Evolutionary conservation across 2,797 vertebrate genomes (phyloP).

Genomic region (Antennarius maculatus): DNA sequence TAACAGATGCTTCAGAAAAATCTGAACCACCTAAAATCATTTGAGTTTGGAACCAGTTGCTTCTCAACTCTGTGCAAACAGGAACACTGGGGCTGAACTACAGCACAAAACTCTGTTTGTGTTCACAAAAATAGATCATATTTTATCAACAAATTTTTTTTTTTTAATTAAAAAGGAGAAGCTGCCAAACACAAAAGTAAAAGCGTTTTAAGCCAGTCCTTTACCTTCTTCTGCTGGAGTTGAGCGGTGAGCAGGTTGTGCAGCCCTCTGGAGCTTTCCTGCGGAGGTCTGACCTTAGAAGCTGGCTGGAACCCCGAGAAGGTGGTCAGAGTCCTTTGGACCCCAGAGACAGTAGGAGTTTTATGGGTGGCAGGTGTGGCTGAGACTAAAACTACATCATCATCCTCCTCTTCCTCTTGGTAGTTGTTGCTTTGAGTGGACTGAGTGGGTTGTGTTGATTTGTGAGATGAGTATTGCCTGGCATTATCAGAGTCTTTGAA

Average conservation of each 20-base stretch:
- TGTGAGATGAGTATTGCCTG: background rate
- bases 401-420: slow-evolving; percentile 39
- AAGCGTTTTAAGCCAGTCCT: background rate
- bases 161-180: background rate
- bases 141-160: background rate
- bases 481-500: slow-evolving; percentile 11
- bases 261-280: slow-evolving; percentile 65
- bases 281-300: slow-evolving; percentile 28
- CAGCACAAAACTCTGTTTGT: background rate
- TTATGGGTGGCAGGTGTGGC: slow-evolving; percentile 66
- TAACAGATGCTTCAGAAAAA: too few species aligned
- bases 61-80: too few species aligned
- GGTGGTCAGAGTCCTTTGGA: slow-evolving; percentile 75
- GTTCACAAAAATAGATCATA: background rate
- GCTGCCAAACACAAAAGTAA: background rate
- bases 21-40: too few species aligned
- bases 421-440: slow-evolving; percentile 18
- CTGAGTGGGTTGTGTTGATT: background rate
- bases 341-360: slow-evolving; percentile 48
- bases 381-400: slow-evolving; percentile 70
- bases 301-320: slow-evolving; percentile 73
- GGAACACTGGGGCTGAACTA: too few species aligned
- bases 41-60: too few species aligned
- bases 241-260: slow-evolving; percentile 79
- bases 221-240: slow-evolving; percentile 92